Conservation (phyloP, 2,797 vertebrate species). For the Hoplostethus atlanticus region DNA sequence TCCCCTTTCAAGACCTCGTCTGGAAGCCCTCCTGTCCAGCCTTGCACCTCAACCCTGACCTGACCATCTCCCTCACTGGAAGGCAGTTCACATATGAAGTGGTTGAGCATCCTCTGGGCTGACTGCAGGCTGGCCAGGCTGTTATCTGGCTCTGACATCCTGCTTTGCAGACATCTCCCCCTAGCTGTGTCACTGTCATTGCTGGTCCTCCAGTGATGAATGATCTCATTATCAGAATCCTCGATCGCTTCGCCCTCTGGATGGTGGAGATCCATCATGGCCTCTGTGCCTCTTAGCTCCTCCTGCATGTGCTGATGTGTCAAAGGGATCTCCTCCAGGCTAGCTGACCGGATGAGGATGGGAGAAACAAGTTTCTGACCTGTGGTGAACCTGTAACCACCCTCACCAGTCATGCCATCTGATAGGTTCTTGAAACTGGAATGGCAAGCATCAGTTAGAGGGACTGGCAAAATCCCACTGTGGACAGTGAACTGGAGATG, state of each 20-base stretch:
- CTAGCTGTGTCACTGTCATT: conserved; percentile 38
- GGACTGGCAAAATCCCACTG: conserved; percentile 61
- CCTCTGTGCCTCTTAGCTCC: conserved; percentile 77
- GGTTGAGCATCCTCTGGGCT: conserved; percentile 77
- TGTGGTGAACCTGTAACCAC: conserved; percentile 57
- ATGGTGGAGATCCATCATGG: conserved; percentile 77
- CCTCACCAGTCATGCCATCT: conserved; percentile 46
- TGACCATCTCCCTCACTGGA: conserved; percentile 36
- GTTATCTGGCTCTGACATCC: conserved; percentile 34
- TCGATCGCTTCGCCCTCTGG: conserved; percentile 35
- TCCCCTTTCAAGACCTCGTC: conserved; percentile 76
- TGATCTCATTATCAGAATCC: conserved; percentile 76
- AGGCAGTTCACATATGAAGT: conserved; percentile 70
- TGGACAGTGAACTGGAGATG: conserved; percentile 81
- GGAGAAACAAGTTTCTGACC: conserved; percentile 64
- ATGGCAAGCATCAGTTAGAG: conserved; percentile 29
- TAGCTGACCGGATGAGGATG: conserved; percentile 81
- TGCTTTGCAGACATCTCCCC: conserved; percentile 32
- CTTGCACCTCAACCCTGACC: conserved; percentile 45
- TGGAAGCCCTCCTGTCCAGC: conserved; percentile 66
- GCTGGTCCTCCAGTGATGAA: conserved; percentile 77
- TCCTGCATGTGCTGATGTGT: conserved; percentile 63
- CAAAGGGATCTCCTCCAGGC: conserved; percentile 81
- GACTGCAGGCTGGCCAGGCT: conserved; percentile 71
- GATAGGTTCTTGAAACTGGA: conserved; percentile 53